A percentile compares a stretch with the other conserved stretches of the same genome.
phyloP scores from a whole-genome alignment of 2,888 invertebrate species.

The Eupithecia pulchellata region DNA sequence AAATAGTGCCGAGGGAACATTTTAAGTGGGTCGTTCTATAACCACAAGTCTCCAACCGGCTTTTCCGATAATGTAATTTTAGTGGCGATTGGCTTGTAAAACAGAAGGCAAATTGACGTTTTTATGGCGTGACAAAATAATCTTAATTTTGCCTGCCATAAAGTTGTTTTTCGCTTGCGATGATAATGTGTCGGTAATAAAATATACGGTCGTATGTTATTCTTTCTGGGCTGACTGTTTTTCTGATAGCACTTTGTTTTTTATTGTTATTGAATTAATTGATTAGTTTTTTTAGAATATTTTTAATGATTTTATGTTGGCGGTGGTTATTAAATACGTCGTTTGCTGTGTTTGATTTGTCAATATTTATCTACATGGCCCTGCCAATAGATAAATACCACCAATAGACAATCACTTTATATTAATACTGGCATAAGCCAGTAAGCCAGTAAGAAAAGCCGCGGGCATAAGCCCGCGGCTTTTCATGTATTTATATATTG shows the following conservation, averaged over 20 bases:
- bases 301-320: background rate
- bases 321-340: background rate
- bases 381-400: background rate
- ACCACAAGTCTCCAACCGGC: conserved; percentile 45
- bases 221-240: background rate
- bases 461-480: too few relatives aligned
- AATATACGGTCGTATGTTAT: background rate
- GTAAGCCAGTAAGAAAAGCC: too few relatives aligned
- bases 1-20: conserved; percentile 56
- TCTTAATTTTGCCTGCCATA: conserved; percentile 11
- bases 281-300: background rate
- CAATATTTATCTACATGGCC: background rate
- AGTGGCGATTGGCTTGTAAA: conserved; percentile 43
- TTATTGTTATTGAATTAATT: background rate
- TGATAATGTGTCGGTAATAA: conserved; percentile 10
- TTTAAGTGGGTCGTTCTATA: conserved; percentile 54
- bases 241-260: background rate
- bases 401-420: background rate
- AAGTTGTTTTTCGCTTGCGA: conserved; percentile 14
- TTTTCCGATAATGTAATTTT: conserved; percentile 45
- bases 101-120: conserved; percentile 40
- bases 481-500: too few relatives aligned
- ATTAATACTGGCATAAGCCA: too few relatives aligned
- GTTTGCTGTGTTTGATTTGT: background rate
- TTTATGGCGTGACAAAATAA: conserved; percentile 28